phyloP scores from a whole-genome alignment of 1,140 invertebrate genomes.

The Zaprionus ornatus region DNA sequence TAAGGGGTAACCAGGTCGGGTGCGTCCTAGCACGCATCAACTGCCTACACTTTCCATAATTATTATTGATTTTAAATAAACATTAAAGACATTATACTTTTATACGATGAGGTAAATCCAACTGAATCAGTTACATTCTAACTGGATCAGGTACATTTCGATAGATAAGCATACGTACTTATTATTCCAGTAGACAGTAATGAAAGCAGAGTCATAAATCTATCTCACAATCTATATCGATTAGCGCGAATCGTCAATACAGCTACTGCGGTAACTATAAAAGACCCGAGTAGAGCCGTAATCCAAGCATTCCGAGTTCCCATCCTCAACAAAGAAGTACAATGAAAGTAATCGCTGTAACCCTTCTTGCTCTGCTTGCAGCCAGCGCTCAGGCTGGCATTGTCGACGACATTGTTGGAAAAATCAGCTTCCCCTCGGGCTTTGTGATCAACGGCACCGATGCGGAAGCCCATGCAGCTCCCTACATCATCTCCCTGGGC shows the following conservation, averaged over 20 bases:
- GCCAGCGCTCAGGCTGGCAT: slow-evolving; percentile 52
- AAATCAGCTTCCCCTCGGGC: slow-evolving; percentile 71
- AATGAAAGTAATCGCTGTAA: slow-evolving; percentile 71
- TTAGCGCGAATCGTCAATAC: background rate
- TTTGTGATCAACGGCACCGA: slow-evolving; percentile 79
- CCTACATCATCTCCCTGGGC: slow-evolving; percentile 76
- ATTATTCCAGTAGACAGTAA: slow-evolving; percentile 27
- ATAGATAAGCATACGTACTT: slow-evolving; percentile 2
- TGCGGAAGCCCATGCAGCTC: slow-evolving; percentile 69
- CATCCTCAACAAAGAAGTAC: slow-evolving; percentile 4
- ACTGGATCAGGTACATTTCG: slow-evolving; percentile 9
- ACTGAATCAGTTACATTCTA: background rate
- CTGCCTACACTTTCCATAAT: background rate
- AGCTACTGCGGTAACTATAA: slow-evolving; percentile 39
- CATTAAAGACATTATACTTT: background rate
- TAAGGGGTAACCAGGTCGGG: background rate
- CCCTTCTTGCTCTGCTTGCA: slow-evolving; percentile 57
- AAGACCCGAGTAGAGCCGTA: slow-evolving; percentile 6
- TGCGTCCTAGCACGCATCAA: slow-evolving; percentile 16
- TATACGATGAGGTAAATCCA: background rate
- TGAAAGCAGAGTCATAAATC: slow-evolving; percentile 62
- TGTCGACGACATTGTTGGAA: slow-evolving; percentile 43
- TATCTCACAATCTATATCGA: slow-evolving; percentile 47
- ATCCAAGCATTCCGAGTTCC: slow-evolving; percentile 5
- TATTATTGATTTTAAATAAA: background rate